These are phyloP conservation scores for Xiphophorus couchianus DNA, from an alignment of 2,113 vertebrate genomes.

Conservation along the genomic window DNA sequence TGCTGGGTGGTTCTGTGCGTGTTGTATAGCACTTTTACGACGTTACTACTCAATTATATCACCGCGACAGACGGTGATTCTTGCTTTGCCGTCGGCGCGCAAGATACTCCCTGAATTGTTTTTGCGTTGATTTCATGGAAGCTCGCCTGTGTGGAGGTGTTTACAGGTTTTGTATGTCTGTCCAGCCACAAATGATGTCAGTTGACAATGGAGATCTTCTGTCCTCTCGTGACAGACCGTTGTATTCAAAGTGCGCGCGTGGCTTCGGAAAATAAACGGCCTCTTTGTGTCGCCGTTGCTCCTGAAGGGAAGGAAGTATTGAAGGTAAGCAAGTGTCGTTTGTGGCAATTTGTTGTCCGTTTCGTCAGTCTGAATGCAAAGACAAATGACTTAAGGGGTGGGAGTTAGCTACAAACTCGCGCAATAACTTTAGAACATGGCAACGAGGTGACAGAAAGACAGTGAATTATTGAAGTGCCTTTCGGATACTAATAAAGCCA, in stretches of 20 bases:
- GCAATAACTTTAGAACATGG: neutral
- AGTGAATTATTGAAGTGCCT: neutral
- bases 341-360: neutral
- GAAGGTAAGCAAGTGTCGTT: neutral
- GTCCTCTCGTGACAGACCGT: neutral
- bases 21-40: no score
- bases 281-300: neutral
- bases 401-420: no score
- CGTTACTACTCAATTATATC: no score
- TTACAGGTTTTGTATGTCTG: no score
- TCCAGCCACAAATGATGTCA: no score
- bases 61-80: neutral
- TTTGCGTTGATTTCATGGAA: no score
- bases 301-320: neutral
- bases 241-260: neutral
- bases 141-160: no score
- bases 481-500: neutral
- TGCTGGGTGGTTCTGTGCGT: neutral
- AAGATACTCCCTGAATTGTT: neutral
- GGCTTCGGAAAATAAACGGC: neutral
- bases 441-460: neutral
- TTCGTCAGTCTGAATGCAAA: neutral
- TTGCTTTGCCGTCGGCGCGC: neutral
- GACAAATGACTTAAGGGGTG: neutral
- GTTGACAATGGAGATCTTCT: no score